Evolutionary conservation across 2,888 invertebrate species (phyloP).

Genomic region (Cecidostiba fungosa): DNA sequence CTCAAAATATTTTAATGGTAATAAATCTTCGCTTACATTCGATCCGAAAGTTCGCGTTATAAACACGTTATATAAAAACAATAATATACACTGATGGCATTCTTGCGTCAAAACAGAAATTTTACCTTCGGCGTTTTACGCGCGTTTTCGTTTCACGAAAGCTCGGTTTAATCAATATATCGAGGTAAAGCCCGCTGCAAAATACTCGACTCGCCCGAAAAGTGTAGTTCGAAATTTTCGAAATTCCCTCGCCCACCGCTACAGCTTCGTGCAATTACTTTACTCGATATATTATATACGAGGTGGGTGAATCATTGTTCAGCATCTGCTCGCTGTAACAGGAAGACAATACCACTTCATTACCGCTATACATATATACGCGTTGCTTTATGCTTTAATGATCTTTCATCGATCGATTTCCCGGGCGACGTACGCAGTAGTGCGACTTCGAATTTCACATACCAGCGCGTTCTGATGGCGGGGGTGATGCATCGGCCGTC

Average conservation of each 20-base stretch:
- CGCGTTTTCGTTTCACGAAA: background rate
- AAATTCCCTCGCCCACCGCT: background rate
- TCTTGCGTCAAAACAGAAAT: background rate
- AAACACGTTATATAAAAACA: background rate
- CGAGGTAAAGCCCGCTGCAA: background rate
- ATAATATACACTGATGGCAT: background rate
- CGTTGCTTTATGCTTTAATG: slow-evolving; percentile 65
- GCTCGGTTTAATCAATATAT: background rate
- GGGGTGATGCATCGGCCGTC: background rate
- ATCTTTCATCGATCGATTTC: slow-evolving; percentile 59
- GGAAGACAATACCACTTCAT: slow-evolving; percentile 67
- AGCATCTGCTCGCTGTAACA: slow-evolving; percentile 60
- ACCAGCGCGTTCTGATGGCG: background rate
- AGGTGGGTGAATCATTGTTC: slow-evolving; percentile 66
- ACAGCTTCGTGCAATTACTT: slow-evolving; percentile 10
- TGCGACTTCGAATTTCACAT: background rate
- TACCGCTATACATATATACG: slow-evolving; percentile 54
- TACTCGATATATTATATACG: background rate
- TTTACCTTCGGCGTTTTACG: background rate
- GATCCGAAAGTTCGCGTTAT: background rate
- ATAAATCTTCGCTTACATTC: background rate
- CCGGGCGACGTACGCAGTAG: background rate
- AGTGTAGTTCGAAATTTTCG: background rate
- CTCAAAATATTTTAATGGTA: background rate
- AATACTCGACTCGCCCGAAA: background rate